These are phyloP conservation scores for Aeoliscus strigatus DNA, from an alignment of 2,797 vertebrate genomes.

Conservation along the genomic window DNA sequence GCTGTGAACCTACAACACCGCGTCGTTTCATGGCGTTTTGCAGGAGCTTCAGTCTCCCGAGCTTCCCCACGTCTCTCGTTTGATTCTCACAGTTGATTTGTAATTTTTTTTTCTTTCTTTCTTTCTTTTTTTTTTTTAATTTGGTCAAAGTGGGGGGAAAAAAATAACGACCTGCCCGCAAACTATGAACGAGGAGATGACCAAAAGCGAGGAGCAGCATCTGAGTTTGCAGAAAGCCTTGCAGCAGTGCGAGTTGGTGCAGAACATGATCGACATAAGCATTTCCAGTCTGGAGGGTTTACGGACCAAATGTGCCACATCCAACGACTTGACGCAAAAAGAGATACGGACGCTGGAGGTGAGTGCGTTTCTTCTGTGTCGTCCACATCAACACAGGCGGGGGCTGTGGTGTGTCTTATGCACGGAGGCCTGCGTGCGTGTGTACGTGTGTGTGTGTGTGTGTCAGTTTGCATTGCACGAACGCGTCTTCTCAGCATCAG, in stretches of 20 bases:
- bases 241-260: conserved; percentile 98
- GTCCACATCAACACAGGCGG: conserved; percentile 41
- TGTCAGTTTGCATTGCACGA: conserved; percentile 15
- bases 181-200: conserved; percentile 94
- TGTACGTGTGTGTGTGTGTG: conserved; percentile 29
- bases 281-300: conserved; percentile 97
- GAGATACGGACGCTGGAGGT: conserved; percentile 97
- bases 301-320: conserved; percentile 97
- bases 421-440: conserved; percentile 39
- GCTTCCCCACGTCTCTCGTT: conserved; percentile 47
- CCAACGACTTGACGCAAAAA: conserved; percentile 98
- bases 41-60: conserved; percentile 52
- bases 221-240: conserved; percentile 96
- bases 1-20: conserved; percentile 55
- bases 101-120: background rate
- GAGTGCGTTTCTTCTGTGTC: conserved; percentile 58
- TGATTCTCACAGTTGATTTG: too few relatives aligned
- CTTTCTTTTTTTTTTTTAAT: background rate
- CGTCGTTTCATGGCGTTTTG: conserved; percentile 64
- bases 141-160: conserved; percentile 1
- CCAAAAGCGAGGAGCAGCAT: conserved; percentile 89
- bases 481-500: background rate
- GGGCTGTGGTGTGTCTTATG: conserved; percentile 28
- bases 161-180: conserved; percentile 58
- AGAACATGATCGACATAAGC: conserved; percentile 98